phyloP scores from a whole-genome alignment of 2,113 vertebrate species.

The Progne subis region DNA sequence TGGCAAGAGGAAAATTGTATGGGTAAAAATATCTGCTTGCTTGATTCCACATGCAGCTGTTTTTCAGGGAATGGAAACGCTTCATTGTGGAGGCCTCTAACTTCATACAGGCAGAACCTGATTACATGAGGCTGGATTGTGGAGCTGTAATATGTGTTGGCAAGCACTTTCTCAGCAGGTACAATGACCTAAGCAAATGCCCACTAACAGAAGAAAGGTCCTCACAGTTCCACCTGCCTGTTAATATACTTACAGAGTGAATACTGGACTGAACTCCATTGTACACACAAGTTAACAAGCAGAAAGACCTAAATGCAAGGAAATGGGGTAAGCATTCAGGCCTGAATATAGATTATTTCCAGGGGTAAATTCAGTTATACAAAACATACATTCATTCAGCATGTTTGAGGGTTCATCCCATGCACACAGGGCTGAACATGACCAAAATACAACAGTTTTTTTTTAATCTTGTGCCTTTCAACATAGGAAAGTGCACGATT shows the following conservation, averaged over 20 bases:
- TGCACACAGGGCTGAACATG: background rate
- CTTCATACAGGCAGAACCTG: background rate
- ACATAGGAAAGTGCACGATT: background rate
- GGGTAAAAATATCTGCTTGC: slow-evolving; percentile 19
- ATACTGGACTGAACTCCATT: background rate
- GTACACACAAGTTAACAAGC: background rate
- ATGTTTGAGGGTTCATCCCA: background rate
- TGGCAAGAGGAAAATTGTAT: slow-evolving; percentile 11
- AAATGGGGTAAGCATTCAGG: background rate
- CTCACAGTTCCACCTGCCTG: background rate
- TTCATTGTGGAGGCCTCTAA: background rate
- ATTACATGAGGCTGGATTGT: background rate
- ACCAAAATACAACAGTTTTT: background rate
- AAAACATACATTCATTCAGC: background rate
- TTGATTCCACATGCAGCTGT: slow-evolving; percentile 3
- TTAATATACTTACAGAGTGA: background rate
- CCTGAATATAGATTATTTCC: background rate
- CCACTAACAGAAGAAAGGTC: background rate
- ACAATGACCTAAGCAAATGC: slow-evolving; percentile 8
- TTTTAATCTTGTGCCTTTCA: background rate
- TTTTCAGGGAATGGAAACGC: slow-evolving; percentile 29
- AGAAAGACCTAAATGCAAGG: background rate
- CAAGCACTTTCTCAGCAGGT: slow-evolving; percentile 10
- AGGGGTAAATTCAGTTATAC: background rate
- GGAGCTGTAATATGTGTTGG: background rate